A percentile compares a stretch with the other conserved stretches of the same genome.
These are phyloP conservation scores for Trachelus tabidus DNA, from an alignment of 2,888 invertebrate genomes.

Conservation along the genomic window DNA sequence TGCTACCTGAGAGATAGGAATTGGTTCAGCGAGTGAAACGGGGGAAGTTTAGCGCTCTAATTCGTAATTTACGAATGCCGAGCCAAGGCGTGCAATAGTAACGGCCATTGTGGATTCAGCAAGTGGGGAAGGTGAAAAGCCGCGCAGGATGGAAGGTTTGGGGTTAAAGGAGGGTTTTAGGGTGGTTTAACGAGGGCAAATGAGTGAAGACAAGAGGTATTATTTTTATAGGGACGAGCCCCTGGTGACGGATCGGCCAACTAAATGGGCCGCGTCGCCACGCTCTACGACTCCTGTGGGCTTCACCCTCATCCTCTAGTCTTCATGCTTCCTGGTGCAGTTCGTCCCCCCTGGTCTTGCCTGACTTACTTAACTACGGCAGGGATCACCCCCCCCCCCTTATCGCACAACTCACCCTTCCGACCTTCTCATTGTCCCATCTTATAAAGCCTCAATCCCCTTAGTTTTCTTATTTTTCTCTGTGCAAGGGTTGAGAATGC, in stretches of 20 bases:
- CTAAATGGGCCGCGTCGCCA: slow-evolving; percentile 48
- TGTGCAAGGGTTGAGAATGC: slow-evolving; percentile 52
- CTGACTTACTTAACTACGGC: slow-evolving; percentile 10
- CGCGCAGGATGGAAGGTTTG: slow-evolving; percentile 4
- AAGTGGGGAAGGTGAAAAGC: too few species aligned
- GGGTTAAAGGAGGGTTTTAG: slow-evolving; percentile 6
- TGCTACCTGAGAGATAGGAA: slow-evolving; percentile 33
- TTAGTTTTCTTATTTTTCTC: slow-evolving; percentile 8
- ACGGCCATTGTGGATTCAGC: too few species aligned
- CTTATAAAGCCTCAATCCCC: too few species aligned
- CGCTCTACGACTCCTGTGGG: slow-evolving; percentile 49
- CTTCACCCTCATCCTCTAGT: slow-evolving; percentile 15
- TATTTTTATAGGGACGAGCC: slow-evolving; percentile 51
- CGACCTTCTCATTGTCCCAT: too few species aligned
- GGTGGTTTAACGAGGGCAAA: slow-evolving; percentile 36
- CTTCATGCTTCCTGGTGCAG: slow-evolving; percentile 21
- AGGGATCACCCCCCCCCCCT: not conserved
- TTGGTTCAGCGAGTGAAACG: slow-evolving; percentile 26
- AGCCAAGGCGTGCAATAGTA: slow-evolving; percentile 1
- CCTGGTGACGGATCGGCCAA: slow-evolving; percentile 29
- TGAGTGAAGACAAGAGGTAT: slow-evolving; percentile 50
- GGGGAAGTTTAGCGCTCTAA: slow-evolving; percentile 40
- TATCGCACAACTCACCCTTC: too few species aligned
- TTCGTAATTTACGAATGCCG: slow-evolving; percentile 47
- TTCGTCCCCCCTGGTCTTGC: slow-evolving; percentile 14